Evolutionary conservation across 92 coral and sea anemone species (phyloP), one percentile per base, ranked within the genome.

Genomic region (Porites rus): DNA sequence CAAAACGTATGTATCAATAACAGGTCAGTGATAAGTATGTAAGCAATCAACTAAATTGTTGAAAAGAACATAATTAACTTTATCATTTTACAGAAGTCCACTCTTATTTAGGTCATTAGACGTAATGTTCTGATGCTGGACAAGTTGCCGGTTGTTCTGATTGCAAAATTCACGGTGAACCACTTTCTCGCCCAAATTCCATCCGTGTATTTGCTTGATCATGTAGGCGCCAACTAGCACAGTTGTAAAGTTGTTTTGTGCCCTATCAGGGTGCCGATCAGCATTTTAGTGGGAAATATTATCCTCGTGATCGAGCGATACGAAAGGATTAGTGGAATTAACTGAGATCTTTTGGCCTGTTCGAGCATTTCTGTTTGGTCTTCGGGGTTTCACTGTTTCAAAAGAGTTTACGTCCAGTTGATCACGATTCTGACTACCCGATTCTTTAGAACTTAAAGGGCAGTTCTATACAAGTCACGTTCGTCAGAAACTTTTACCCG

Each of bases 221-320:
- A 65, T 24, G 21, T 31, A 11, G 18, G 19, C 19, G 19, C 9
- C 19, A 65, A 16, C 19, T 2, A 65, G 20, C 69, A 65, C 9
- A 8, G 24, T 7, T 16, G 69, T 65, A 4, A 17, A 65, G 10
- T 65, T 65, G 16, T 65, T 65, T 65, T 17, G 9, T 10, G 69
- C 8, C 69, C 20, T 8, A 65, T 65, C 16, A 65, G 4, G 21
- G 21, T 65, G 8, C 20, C 16, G n/a, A 64, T 64, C 69, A 13
- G 28, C 28, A 25, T 25, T 25, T 25, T 25, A 25, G 28, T 13
- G n/a, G 16, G 16, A 22, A 64, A 64, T n/a, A 13, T 64, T n/a
- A 64, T 64, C 69, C n/a, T 64, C 69, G 28, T 64, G 69, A 64
- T n/a, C 19, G n/a, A 64, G 69, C n/a, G 69, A 22, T 64, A 22